These are phyloP conservation scores for Rhogogaster chlorosoma DNA, from an alignment of 2,888 invertebrate genomes.

Conservation along the genomic window DNA sequence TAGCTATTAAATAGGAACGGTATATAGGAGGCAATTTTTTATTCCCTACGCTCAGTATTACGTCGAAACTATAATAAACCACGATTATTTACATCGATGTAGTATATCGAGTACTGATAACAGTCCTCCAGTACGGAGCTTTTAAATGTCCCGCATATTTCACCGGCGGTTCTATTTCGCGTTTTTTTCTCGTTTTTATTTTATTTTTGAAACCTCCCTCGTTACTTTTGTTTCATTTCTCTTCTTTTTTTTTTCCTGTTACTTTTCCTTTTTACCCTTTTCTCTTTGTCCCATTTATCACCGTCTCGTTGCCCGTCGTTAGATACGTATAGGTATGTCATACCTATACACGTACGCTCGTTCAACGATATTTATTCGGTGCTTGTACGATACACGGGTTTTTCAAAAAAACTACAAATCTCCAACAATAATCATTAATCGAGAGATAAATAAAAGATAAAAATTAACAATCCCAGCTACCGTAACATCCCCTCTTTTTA, in stretches of 20 bases:
- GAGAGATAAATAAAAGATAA: background rate
- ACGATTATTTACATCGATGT: background rate
- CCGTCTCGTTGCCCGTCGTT: slow-evolving; percentile 7
- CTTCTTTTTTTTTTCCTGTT: background rate
- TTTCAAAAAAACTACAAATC: background rate
- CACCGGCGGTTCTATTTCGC: background rate
- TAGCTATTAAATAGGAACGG: background rate
- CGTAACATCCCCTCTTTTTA: background rate
- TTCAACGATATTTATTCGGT: background rate
- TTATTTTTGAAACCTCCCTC: background rate
- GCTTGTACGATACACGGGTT: background rate
- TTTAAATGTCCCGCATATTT: background rate
- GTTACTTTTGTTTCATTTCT: background rate
- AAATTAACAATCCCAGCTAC: background rate
- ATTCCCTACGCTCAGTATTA: background rate
- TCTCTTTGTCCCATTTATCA: background rate
- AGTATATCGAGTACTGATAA: background rate
- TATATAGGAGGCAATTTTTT: background rate
- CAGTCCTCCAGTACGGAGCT: background rate
- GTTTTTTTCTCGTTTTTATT: background rate
- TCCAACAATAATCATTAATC: background rate
- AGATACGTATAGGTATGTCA: no score
- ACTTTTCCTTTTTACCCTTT: background rate
- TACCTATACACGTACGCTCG: background rate
- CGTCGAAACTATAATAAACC: background rate